A percentile compares a stretch with the other conserved stretches of the same genome.
Evolutionary conservation across 2,113 vertebrate species (phyloP).

Genomic region (Pelodiscus sinensis): DNA sequence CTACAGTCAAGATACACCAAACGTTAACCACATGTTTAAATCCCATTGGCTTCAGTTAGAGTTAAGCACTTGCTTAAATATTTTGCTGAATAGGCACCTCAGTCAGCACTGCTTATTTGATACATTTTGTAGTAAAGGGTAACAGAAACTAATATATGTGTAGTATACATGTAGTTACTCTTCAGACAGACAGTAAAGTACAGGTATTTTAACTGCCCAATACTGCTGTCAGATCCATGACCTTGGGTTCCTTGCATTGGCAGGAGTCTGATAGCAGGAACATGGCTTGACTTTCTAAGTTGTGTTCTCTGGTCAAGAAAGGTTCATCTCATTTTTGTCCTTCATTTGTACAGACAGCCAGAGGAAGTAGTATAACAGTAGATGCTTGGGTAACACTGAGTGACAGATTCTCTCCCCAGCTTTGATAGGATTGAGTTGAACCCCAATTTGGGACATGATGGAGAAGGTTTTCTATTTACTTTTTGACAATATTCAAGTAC

Average conservation of each 20-base stretch:
- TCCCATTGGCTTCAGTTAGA: neutral
- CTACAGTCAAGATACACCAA: neutral
- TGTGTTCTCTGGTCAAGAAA: neutral
- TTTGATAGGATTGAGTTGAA: neutral
- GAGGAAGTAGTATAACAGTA: neutral
- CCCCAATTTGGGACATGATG: neutral
- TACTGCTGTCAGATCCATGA: neutral
- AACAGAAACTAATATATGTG: neutral
- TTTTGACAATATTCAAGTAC: neutral
- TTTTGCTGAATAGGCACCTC: neutral
- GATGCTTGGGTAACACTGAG: neutral
- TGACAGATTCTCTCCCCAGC: neutral
- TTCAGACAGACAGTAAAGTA: neutral
- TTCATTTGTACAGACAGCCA: neutral
- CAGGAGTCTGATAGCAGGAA: neutral
- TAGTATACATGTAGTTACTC: neutral
- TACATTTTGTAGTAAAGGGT: neutral
- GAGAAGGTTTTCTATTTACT: neutral
- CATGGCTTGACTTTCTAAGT: neutral
- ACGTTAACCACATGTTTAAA: neutral
- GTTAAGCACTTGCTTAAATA: neutral
- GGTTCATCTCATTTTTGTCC: neutral
- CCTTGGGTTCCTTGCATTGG: neutral
- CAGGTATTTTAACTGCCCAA: neutral
- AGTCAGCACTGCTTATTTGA: neutral